Evolutionary conservation across 2,888 invertebrate genomes (phyloP), one percentile per base, ranked within the genome.

Genomic region (Melanostoma scalare): DNA sequence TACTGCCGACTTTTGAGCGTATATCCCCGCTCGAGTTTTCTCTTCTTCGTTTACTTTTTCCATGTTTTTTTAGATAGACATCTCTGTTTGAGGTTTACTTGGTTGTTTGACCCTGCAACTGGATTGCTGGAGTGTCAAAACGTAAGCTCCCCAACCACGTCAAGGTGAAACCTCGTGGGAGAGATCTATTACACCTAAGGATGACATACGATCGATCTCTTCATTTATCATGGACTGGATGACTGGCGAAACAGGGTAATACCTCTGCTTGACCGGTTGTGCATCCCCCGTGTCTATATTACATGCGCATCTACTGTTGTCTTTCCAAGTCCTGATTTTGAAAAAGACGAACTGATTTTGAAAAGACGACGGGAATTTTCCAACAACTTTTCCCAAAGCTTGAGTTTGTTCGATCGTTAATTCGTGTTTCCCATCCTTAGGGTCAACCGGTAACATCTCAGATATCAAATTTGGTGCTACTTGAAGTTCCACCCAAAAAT

Each of bases 141-240:
- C n/a, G n/a, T n/a, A n/a, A n/a, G n/a, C n/a, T n/a, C n/a, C n/a
- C n/a, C n/a, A n/a, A n/a, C n/a, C n/a, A n/a, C n/a, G n/a, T n/a
- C n/a, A n/a, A n/a, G n/a, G n/a, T n/a, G n/a, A n/a, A n/a, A n/a
- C n/a, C n/a, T n/a, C n/a, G n/a, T n/a, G n/a, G n/a, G n/a, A n/a
- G n/a, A n/a, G n/a, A n/a, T n/a, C n/a, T n/a, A n/a, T n/a, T n/a
- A n/a, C n/a, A n/a, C n/a, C n/a, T n/a, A n/a, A 63, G 4, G 56
- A 60, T 4, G 89, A 38, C 88, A 89, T 89, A 4, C 87, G 67
- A 40, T 89, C 88, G 1, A 89, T 79, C 69, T 89, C 87, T 20
- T 71, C 67, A 56, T 75, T 68, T 33, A 87, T 42, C 4, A 76
- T 33, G 6, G 56, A 44, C 33, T 86, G 77, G 9, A 85, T 74